These are phyloP conservation scores for Thalassophryne amazonica DNA, from an alignment of 2,797 vertebrate species.

Conservation along the genomic window DNA sequence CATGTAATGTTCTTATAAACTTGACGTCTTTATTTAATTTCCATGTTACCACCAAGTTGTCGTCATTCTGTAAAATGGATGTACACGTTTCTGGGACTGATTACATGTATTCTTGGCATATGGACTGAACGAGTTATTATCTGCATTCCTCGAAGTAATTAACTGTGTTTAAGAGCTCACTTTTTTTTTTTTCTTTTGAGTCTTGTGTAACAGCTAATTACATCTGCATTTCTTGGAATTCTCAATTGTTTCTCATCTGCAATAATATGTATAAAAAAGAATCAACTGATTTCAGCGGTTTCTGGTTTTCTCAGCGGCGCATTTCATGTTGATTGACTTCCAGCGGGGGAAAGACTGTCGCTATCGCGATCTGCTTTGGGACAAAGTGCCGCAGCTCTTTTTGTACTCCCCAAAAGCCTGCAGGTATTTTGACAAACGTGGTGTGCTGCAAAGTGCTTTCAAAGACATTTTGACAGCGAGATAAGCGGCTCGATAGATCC, in stretches of 20 bases:
- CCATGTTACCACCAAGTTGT: neutral
- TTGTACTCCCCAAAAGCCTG: conserved; percentile 38
- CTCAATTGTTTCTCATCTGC: conserved; percentile 2
- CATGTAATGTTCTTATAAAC: conserved; percentile 12
- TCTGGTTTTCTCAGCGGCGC: too few relatives aligned
- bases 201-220: conserved; percentile 49
- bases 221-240: conserved; percentile 36
- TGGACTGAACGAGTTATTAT: conserved; percentile 40
- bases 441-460: conserved; percentile 3
- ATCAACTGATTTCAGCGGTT: too few relatives aligned
- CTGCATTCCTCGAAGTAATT: conserved; percentile 54
- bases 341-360: too few relatives aligned
- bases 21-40: neutral
- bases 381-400: conserved; percentile 16
- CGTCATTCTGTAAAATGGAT: conserved; percentile 40
- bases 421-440: conserved; percentile 53
- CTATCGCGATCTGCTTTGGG: conserved; percentile 17
- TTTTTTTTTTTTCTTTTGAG: conserved; percentile 24
- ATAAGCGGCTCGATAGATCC: conserved; percentile 31
- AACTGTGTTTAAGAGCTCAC: conserved; percentile 41
- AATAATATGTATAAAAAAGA: too few relatives aligned
- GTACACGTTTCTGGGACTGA: conserved; percentile 28
- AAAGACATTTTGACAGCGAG: conserved; percentile 42
- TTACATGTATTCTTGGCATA: conserved; percentile 35
- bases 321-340: too few relatives aligned